Evolutionary conservation across 1,140 invertebrate genomes (phyloP), one percentile per base, ranked within the genome.

Genomic region (Bilobella aurantiaca): DNA sequence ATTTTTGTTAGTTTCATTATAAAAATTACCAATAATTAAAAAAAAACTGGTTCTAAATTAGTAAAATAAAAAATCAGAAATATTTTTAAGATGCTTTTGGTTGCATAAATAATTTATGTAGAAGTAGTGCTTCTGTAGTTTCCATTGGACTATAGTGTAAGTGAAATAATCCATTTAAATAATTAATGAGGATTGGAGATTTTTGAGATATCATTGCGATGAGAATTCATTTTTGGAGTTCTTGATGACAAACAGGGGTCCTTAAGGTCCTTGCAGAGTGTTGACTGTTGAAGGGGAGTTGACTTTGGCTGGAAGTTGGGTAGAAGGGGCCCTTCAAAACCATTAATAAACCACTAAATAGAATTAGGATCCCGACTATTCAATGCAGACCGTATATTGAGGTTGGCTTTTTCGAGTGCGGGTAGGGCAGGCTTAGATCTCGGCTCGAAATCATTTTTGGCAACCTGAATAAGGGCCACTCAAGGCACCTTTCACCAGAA

Each of bases 321-420:
- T 42, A 23, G 49, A 23, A 53, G 12, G 49, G 49, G 49, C 14
- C 8, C 8, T 42, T 18, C 18, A 23, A 53, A 53, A 37, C 64
- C 68, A 69, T 69, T 69, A 69, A 69, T 69, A 69, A 69, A 69
- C 68, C 68, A 69, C 68, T 69, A 69, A 69, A 69, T 65, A 66
- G 68, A 69, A 69, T 66, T 69, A 58, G 57, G 64, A 59, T 63
- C 16, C 56, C 58, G 29, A 34, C 61, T 37, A 69, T 69, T 69
- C 30, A 66, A 62, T 53, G 14, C 49, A 53, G 14, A 18, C 23
- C 23, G n/a, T n/a, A n/a, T 23, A 53, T 16, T 16, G 3, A 53
- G 25, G 23, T 16, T 18, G 23, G 49, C 14, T 53, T 23, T 58
- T 18, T 63, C 27, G 49, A 63, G 53, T 63, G 61, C 31, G 64